phyloP scores from a whole-genome alignment of 2,797 vertebrate species.

The Parauchenoglanis ngamensis region DNA sequence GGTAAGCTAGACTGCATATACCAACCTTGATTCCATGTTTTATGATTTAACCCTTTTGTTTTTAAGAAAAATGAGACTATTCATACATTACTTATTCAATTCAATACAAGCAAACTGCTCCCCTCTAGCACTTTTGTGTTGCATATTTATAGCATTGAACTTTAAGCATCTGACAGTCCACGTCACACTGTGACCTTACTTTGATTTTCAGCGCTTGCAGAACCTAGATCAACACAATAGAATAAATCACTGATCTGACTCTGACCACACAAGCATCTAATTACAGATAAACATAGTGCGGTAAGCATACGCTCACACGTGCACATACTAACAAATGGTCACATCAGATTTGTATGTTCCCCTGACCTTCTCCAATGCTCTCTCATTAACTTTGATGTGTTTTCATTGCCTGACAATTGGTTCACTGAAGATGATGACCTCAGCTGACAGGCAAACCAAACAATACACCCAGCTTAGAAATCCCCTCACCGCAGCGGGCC shows the following conservation, averaged over 20 bases:
- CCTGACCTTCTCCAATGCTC: constrained; percentile 44
- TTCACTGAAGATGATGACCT: constrained; percentile 38
- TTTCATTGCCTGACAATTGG: constrained; percentile 49
- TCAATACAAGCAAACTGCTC: neutral
- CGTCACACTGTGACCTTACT: constrained; percentile 1
- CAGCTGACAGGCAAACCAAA: constrained; percentile 48
- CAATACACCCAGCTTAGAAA: constrained; percentile 50
- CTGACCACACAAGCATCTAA: constrained; percentile 51
- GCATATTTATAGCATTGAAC: constrained; percentile 22
- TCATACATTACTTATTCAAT: neutral
- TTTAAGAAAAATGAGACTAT: neutral
- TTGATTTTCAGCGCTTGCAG: constrained; percentile 39
- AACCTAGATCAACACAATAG: constrained; percentile 36
- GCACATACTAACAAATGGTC: constrained; percentile 27
- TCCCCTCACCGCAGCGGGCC: constrained; percentile 45
- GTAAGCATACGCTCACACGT: constrained; percentile 44
- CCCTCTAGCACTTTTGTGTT: neutral
- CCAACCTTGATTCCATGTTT: neutral
- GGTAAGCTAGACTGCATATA: neutral
- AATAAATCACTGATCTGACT: constrained; percentile 40
- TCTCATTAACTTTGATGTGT: constrained; percentile 49
- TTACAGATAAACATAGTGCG: constrained; percentile 52
- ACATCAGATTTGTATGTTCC: constrained; percentile 23
- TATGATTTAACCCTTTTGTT: neutral
- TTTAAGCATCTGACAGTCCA: neutral